Evolutionary conservation across 2,888 invertebrate species (phyloP), one percentile per base, ranked within the genome.

Genomic region (Cremastinae sp.): DNA sequence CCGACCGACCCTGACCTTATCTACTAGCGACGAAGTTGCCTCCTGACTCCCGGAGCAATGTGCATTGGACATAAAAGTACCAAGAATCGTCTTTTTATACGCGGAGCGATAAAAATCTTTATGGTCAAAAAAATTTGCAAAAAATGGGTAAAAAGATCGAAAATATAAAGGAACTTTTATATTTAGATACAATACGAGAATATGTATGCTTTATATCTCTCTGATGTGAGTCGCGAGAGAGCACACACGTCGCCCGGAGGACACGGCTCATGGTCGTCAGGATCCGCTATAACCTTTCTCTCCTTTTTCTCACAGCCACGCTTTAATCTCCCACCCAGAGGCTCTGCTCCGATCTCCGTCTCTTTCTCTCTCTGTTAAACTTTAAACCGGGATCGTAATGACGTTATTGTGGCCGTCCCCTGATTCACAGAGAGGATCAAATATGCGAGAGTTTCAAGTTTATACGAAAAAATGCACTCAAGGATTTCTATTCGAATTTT

Each of bases 1-100:
- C 70, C 43, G 75, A 65, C 65, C 70, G 81, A 78, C 82, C 82
- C 79, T 84, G 84, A 83, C 83, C 83, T 84, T 84, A 82, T 80
- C 74, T 80, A 78, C 66, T 71, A 75, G 58, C 49, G 65, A 56
- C 70, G 66, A 59, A 69, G 43, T 39, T 47, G 59, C 58, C 59
- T 22, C 68, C 61, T 16, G 58, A 55, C 49, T 49, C 9, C 12
- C 51, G 9, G 18, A 59, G 18, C 64, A 28, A 28, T 22, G 14
- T 9, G 39, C 10, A 28, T 0, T n/a, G 55, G 12, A 12, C 9
- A 18, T 39, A 43, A 22, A 69, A 18, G 51, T 51, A 64, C 20
- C 28, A 37, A 12, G 14, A 56, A 18, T 16, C n/a, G 28, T 66
- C 68, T 61, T 70, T 55, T 35, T 39, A 39, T 49, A 39, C 41